Conservation (phyloP, 2,113 vertebrate species). For the Alethe diademata region DNA sequence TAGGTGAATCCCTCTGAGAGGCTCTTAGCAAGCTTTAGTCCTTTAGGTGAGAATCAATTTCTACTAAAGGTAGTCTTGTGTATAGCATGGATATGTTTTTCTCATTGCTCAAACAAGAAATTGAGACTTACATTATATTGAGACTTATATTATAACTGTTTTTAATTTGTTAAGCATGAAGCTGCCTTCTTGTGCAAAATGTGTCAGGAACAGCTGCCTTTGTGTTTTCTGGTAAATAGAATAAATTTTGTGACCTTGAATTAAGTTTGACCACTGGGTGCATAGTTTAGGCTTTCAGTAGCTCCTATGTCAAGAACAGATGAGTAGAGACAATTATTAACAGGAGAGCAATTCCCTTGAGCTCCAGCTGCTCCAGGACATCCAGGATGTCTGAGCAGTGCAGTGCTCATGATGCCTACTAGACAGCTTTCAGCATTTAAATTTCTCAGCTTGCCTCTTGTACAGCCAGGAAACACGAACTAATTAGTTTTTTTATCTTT, state of each 20-base stretch:
- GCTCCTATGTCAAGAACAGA: background rate
- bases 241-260: background rate
- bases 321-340: background rate
- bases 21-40: background rate
- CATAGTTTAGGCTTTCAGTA: background rate
- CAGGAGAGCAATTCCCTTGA: background rate
- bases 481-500: background rate
- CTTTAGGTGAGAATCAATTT: constrained; percentile 21
- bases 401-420: background rate
- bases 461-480: background rate
- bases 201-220: background rate
- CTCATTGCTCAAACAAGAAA: background rate
- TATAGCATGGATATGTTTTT: background rate
- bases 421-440: background rate
- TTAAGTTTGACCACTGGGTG: background rate
- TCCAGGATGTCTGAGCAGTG: background rate
- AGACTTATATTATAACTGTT: background rate
- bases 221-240: background rate
- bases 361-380: background rate
- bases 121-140: background rate
- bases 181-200: background rate
- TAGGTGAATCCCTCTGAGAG: constrained; percentile 1
- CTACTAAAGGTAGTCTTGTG: background rate
- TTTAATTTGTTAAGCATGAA: background rate
- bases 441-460: background rate